These are phyloP conservation scores for Drosophila melanica DNA, from an alignment of 1,140 invertebrate species.

Conservation along the genomic window DNA sequence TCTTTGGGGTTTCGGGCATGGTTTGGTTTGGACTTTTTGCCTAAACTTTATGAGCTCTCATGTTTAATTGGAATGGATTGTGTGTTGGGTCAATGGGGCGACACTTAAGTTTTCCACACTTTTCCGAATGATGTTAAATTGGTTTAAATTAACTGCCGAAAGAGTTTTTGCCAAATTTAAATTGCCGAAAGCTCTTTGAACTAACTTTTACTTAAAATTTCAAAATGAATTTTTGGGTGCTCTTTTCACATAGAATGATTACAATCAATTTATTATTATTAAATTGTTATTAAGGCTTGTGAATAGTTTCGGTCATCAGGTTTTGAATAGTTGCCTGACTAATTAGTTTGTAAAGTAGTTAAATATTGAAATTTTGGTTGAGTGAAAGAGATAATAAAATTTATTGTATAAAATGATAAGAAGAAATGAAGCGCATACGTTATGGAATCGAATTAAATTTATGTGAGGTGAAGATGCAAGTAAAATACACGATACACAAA, in stretches of 20 bases:
- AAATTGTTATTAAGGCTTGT: slow-evolving; percentile 34
- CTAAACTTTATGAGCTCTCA: slow-evolving; percentile 31
- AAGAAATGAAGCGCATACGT: no score
- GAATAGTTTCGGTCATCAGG: background rate
- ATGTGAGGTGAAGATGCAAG: no score
- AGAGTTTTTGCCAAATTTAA: slow-evolving; percentile 3
- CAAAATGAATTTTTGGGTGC: slow-evolving; percentile 8
- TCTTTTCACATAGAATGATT: slow-evolving; percentile 19
- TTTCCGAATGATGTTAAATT: slow-evolving; percentile 35
- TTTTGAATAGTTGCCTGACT: background rate
- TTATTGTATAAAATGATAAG: no score
- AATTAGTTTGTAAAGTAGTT: background rate
- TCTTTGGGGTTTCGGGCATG: slow-evolving; percentile 23
- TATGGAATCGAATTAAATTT: no score
- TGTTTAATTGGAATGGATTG: slow-evolving; percentile 67
- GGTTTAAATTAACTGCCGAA: slow-evolving; percentile 35
- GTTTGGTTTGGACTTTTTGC: slow-evolving; percentile 8
- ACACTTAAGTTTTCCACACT: slow-evolving; percentile 32
- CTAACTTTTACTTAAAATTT: slow-evolving; percentile 8
- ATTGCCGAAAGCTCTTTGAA: slow-evolving; percentile 2
- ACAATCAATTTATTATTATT: slow-evolving; percentile 30
- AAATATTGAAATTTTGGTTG: background rate
- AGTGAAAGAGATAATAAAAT: no score
- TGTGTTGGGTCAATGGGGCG: slow-evolving; percentile 37
- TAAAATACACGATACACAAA: no score